phyloP scores from a whole-genome alignment of 2,797 vertebrate genomes.

The Pseudopleuronectes americanus region DNA sequence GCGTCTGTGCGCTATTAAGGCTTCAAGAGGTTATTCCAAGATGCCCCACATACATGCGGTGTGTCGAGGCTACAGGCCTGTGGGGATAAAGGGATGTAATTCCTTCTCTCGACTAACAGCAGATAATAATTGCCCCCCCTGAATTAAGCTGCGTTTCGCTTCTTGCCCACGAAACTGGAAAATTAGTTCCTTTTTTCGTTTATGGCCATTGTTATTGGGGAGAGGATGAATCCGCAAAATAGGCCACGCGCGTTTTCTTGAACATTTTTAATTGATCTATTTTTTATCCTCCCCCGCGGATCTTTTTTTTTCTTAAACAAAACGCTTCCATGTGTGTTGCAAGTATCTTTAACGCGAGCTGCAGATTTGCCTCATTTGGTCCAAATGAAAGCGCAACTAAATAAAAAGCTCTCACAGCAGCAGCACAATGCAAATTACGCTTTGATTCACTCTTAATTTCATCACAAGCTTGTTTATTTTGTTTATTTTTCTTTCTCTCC shows the following conservation, averaged over 20 bases:
- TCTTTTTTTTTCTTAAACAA: slow-evolving; percentile 44
- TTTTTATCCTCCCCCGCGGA: slow-evolving; percentile 66
- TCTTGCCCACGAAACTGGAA: slow-evolving; percentile 44
- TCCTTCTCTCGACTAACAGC: slow-evolving; percentile 38
- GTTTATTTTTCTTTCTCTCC: slow-evolving; percentile 75
- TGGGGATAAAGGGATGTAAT: slow-evolving; percentile 54
- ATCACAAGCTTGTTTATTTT: slow-evolving; percentile 95
- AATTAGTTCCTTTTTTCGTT: slow-evolving; percentile 44
- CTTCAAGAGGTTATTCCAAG: slow-evolving; percentile 55
- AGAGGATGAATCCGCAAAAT: slow-evolving; percentile 40
- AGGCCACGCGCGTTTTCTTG: slow-evolving; percentile 66
- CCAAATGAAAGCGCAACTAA: slow-evolving; percentile 27
- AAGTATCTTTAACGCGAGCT: slow-evolving; percentile 38
- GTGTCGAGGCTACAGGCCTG: slow-evolving; percentile 26
- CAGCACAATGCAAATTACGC: slow-evolving; percentile 86
- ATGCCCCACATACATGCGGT: slow-evolving; percentile 51
- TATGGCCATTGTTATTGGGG: slow-evolving; percentile 52
- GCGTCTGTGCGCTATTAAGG: slow-evolving; percentile 32
- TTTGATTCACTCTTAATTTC: slow-evolving; percentile 99
- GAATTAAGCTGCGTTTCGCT: slow-evolving; percentile 38
- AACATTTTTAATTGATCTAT: slow-evolving; percentile 76
- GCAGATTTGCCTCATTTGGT: slow-evolving; percentile 61
- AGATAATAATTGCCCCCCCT: slow-evolving; percentile 34
- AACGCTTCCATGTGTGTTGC: slow-evolving; percentile 41
- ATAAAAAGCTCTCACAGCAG: slow-evolving; percentile 50